Conservation (phyloP, 2,797 vertebrate genomes). For the Pseudomugil gertrudae region DNA sequence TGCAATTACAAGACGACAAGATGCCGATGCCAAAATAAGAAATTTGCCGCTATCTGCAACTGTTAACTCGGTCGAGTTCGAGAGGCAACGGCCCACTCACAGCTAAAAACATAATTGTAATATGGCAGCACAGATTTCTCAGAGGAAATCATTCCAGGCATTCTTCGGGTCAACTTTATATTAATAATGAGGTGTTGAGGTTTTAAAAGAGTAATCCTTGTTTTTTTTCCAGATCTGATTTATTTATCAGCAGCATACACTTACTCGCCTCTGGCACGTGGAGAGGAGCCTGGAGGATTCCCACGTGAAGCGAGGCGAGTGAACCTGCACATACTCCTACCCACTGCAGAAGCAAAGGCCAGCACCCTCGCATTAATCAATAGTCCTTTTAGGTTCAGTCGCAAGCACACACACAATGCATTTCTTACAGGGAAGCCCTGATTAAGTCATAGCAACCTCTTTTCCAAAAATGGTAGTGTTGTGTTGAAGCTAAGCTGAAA, state of each 20-base stretch:
- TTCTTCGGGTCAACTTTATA: slow-evolving; percentile 32
- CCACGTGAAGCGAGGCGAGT: slow-evolving; percentile 14
- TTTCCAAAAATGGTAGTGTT: slow-evolving; percentile 61
- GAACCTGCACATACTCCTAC: slow-evolving; percentile 4
- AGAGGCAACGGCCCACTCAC: slow-evolving; percentile 40
- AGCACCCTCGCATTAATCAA: slow-evolving; percentile 60
- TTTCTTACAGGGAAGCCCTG: slow-evolving; percentile 72
- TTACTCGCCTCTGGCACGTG: slow-evolving; percentile 2
- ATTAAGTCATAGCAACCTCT: slow-evolving; percentile 73
- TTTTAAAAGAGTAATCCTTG: slow-evolving; percentile 35
- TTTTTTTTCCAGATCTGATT: slow-evolving; percentile 36
- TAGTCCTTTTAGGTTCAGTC: slow-evolving; percentile 35
- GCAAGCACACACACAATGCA: slow-evolving; percentile 24
- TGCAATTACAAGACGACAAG: slow-evolving; percentile 53
- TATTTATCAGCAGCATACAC: slow-evolving; percentile 35
- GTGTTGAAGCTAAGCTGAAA: slow-evolving; percentile 35
- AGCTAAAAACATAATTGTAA: slow-evolving; percentile 34
- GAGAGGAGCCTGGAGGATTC: slow-evolving; percentile 15
- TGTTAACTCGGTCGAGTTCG: slow-evolving; percentile 29
- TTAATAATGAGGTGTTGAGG: slow-evolving; percentile 38
- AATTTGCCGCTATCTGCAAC: slow-evolving; percentile 36
- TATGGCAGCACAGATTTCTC: slow-evolving; percentile 49
- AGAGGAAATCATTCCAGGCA: slow-evolving; percentile 49
- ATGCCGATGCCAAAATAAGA: slow-evolving; percentile 50
- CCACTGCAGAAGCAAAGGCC: slow-evolving; percentile 34